Conservation (phyloP, 1,140 invertebrate species). For the Penaeus indicus region DNA sequence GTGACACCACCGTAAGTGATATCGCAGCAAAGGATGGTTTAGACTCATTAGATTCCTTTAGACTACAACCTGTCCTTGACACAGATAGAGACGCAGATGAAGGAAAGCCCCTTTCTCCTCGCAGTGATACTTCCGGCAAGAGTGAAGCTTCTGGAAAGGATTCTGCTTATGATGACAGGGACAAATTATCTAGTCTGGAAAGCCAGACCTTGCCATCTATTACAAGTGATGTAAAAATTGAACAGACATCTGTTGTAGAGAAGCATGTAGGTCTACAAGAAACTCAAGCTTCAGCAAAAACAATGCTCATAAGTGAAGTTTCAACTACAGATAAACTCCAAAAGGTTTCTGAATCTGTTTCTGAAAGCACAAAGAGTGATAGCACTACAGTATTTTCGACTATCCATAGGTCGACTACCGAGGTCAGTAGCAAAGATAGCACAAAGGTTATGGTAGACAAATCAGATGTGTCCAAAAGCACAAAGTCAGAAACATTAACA, state of each 20-base stretch:
- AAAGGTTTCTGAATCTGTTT: slow-evolving; percentile 26
- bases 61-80: slow-evolving; percentile 52
- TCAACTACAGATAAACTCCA: slow-evolving; percentile 5
- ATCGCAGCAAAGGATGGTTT: slow-evolving; percentile 59
- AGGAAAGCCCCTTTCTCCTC: slow-evolving; percentile 58
- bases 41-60: slow-evolving; percentile 61
- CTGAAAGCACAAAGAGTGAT: slow-evolving; percentile 59
- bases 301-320: background rate
- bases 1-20: slow-evolving; percentile 62
- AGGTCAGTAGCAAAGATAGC: slow-evolving; percentile 54
- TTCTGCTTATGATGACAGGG: slow-evolving; percentile 65
- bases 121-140: slow-evolving; percentile 53
- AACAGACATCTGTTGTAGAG: slow-evolving; percentile 14
- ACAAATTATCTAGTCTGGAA: slow-evolving; percentile 64
- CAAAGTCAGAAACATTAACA: slow-evolving; percentile 48
- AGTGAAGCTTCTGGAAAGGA: slow-evolving; percentile 63
- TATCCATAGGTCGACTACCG: slow-evolving; percentile 3
- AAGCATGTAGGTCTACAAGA: slow-evolving; percentile 28
- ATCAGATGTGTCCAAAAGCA: slow-evolving; percentile 42
- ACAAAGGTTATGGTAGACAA: slow-evolving; percentile 55
- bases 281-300: slow-evolving; percentile 16
- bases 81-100: slow-evolving; percentile 59
- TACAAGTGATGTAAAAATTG: slow-evolving; percentile 41
- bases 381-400: slow-evolving; percentile 38
- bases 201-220: slow-evolving; percentile 51